Percentiles rank a stretch among this genome's conserved stretches.
Conservation (phyloP, 2,888 invertebrate species). For the Cephonodes hylas region DNA sequence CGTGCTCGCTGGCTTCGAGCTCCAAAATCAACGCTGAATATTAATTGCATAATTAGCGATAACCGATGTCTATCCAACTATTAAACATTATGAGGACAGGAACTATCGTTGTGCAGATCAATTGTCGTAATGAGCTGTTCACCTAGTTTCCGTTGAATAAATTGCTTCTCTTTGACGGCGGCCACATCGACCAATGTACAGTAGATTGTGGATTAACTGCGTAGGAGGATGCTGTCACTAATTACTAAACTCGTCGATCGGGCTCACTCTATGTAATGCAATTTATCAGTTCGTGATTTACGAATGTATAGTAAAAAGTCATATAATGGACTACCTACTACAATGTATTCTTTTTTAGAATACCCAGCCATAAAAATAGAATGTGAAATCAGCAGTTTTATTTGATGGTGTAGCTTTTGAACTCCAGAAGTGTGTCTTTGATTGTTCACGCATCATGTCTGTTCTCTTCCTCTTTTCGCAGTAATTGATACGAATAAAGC, state of each 20-base stretch:
- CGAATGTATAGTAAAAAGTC: background rate
- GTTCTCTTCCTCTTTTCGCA: slow-evolving; percentile 16
- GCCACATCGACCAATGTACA: background rate
- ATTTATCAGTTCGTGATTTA: background rate
- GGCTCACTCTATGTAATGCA: background rate
- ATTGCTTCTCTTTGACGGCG: background rate
- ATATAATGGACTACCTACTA: background rate
- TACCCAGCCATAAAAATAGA: background rate
- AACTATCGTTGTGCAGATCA: background rate
- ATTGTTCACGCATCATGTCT: slow-evolving; percentile 11
- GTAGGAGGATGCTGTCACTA: background rate
- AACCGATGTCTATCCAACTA: background rate
- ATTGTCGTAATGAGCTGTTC: background rate
- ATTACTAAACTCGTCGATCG: background rate
- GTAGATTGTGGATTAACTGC: background rate
- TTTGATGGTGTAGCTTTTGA: too few species aligned
- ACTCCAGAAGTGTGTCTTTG: background rate
- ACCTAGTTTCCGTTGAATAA: background rate
- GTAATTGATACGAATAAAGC: slow-evolving; percentile 20
- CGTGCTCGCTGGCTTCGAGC: background rate
- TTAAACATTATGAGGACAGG: background rate
- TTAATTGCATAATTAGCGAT: background rate
- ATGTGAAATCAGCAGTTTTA: too few species aligned
- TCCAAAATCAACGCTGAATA: background rate
- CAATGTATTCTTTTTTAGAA: too few species aligned